Evolutionary conservation across 2,888 invertebrate genomes (phyloP).

Genomic region (Mythimna vitellina): DNA sequence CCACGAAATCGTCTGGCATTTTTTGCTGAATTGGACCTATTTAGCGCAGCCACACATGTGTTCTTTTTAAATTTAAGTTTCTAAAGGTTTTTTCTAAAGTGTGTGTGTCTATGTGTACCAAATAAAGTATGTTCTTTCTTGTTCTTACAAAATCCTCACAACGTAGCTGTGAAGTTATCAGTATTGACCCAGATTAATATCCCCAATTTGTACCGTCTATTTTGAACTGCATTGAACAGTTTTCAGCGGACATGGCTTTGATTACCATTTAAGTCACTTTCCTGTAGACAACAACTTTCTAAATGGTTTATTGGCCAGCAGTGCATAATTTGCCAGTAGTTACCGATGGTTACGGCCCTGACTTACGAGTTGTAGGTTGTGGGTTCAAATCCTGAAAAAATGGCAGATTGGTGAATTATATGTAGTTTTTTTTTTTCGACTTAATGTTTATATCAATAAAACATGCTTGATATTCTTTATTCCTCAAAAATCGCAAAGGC

Average conservation of each 20-base stretch:
- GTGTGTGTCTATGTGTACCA: too few relatives aligned
- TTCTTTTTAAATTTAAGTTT: too few relatives aligned
- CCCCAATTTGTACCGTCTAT: not conserved
- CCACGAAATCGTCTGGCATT: too few relatives aligned
- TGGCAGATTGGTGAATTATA: too few relatives aligned
- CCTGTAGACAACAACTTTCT: not conserved
- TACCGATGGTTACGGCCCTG: too few relatives aligned
- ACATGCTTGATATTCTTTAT: not conserved
- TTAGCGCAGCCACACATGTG: too few relatives aligned
- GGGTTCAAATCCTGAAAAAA: too few relatives aligned
- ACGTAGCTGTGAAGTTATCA: not conserved
- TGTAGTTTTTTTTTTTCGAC: too few relatives aligned
- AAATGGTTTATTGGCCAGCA: not conserved
- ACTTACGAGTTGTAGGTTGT: too few relatives aligned
- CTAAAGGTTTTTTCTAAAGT: too few relatives aligned
- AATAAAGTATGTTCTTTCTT: not conserved
- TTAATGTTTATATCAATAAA: not conserved
- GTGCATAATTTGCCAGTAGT: too few relatives aligned
- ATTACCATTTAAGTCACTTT: conserved; percentile 8
- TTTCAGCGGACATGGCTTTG: conserved; percentile 1
- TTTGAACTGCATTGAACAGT: not conserved
- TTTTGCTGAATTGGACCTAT: too few relatives aligned
- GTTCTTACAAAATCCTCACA: not conserved
- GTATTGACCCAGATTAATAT: not conserved
- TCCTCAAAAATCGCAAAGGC: not conserved